These are phyloP conservation scores for Heliconius hermathena DNA, from an alignment of 1,140 invertebrate species.

Conservation along the genomic window DNA sequence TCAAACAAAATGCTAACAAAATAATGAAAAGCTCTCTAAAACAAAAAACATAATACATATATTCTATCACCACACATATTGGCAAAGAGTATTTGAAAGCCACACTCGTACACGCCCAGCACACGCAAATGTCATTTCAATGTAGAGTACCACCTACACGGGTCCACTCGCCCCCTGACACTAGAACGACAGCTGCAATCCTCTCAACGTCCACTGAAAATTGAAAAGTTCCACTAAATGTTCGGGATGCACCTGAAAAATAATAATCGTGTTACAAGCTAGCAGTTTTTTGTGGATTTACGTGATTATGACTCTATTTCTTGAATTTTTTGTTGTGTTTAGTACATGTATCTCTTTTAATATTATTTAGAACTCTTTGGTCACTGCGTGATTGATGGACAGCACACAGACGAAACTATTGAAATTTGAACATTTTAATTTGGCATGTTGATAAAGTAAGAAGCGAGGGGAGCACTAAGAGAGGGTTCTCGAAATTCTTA, in stretches of 20 bases:
- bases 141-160: background rate
- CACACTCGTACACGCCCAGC: background rate
- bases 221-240: slow-evolving; percentile 9
- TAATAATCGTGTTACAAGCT: background rate
- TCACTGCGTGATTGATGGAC: no score
- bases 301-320: background rate
- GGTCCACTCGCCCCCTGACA: background rate
- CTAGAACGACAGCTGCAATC: slow-evolving; percentile 13
- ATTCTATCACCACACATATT: background rate
- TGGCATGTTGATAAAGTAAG: no score
- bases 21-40: background rate
- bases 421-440: no score
- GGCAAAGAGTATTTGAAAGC: background rate
- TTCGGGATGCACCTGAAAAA: slow-evolving; percentile 8
- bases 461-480: no score
- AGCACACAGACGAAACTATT: no score
- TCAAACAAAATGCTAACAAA: background rate
- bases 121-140: slow-evolving; percentile 14
- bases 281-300: background rate
- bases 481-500: no score
- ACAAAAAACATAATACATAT: background rate
- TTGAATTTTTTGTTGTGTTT: background rate
- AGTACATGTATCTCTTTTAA: no score
- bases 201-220: slow-evolving; percentile 10
- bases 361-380: no score